Conservation (phyloP, 2,797 vertebrate genomes). For the Coluber constrictor region DNA sequence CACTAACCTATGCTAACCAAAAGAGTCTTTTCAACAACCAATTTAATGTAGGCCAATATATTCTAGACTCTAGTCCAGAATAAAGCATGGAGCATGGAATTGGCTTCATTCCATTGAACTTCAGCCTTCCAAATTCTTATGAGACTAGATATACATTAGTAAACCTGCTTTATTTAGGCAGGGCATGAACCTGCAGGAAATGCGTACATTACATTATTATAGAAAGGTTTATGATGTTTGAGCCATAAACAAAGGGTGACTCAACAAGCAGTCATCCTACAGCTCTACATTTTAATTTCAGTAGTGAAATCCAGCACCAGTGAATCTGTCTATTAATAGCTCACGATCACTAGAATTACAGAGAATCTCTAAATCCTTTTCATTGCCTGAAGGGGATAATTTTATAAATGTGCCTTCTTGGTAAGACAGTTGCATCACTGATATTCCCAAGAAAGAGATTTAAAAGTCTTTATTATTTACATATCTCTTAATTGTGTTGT, state of each 20-base stretch:
- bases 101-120: background rate
- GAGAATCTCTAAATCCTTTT: background rate
- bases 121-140: background rate
- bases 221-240: background rate
- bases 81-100: background rate
- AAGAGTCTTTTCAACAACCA: background rate
- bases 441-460: slow-evolving; percentile 17
- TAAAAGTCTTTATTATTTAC: slow-evolving; percentile 18
- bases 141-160: background rate
- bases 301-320: background rate
- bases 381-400: background rate
- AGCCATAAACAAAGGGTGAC: background rate
- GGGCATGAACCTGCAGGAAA: background rate
- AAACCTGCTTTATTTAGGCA: background rate
- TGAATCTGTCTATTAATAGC: slow-evolving; percentile 1
- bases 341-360: background rate
- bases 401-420: slow-evolving; percentile 35
- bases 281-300: background rate
- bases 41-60: background rate
- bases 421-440: slow-evolving; percentile 8
- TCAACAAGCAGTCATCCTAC: background rate
- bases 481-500: slow-evolving; percentile 29
- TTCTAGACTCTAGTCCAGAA: background rate
- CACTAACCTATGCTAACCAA: background rate
- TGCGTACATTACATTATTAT: background rate